These are phyloP conservation scores for Pavo muticus DNA, from an alignment of 2,113 vertebrate genomes.

Conservation along the genomic window DNA sequence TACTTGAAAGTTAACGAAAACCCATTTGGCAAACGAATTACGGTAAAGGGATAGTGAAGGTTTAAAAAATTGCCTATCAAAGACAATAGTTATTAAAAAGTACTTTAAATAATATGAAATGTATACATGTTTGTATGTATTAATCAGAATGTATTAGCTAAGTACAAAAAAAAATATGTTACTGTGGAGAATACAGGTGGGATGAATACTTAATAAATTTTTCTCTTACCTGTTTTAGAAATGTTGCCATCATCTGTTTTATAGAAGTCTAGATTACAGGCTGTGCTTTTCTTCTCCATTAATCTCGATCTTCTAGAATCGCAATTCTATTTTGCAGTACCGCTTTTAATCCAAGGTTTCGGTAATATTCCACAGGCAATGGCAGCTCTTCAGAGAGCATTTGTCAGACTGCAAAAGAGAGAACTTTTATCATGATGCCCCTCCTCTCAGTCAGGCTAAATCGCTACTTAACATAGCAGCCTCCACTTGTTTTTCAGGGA, in stretches of 20 bases:
- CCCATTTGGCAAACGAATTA: not conserved
- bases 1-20: not conserved
- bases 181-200: not conserved
- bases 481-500: not conserved
- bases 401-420: not conserved
- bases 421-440: not conserved
- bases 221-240: constrained; percentile 65
- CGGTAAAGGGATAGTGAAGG: not conserved
- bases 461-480: not conserved
- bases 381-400: not conserved
- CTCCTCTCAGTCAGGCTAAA: constrained; percentile 47
- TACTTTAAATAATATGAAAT: not conserved
- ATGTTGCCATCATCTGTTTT: not conserved
- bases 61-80: not conserved
- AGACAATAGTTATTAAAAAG: not conserved
- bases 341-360: not conserved
- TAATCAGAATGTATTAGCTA: not conserved
- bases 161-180: not conserved
- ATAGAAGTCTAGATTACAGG: not conserved
- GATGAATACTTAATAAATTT: not conserved
- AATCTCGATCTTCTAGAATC: not conserved
- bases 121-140: not conserved
- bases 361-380: not conserved
- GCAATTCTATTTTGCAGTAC: not conserved
- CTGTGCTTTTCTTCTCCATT: constrained; percentile 40